A percentile compares a stretch with the other conserved stretches of the same genome.
Conservation (phyloP, 1,140 invertebrate species). For the Drosophila takahashii region DNA sequence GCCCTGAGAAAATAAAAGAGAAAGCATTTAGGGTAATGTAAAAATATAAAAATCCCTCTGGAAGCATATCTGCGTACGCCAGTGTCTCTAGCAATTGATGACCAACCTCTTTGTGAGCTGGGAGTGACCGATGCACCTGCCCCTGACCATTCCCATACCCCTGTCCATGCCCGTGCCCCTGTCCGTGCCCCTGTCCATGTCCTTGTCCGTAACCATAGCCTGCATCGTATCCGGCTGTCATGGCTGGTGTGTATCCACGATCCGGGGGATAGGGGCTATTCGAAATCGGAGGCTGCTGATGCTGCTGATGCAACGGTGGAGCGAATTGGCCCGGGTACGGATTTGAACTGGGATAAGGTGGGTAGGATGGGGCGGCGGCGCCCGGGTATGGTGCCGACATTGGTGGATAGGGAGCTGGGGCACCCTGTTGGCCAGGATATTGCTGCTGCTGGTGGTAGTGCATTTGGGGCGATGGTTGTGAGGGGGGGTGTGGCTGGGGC, state of each 20-base stretch:
- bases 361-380: slow-evolving; percentile 30
- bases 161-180: slow-evolving; percentile 44
- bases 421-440: background rate
- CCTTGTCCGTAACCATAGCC: slow-evolving; percentile 32
- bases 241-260: slow-evolving; percentile 59
- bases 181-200: slow-evolving; percentile 37
- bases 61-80: background rate
- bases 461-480: slow-evolving; percentile 6
- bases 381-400: slow-evolving; percentile 52
- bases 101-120: slow-evolving; percentile 73
- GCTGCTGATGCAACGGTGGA: slow-evolving; percentile 21
- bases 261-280: slow-evolving; percentile 52
- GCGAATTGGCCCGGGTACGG: slow-evolving; percentile 9
- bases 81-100: slow-evolving; percentile 12
- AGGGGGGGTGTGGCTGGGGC: slow-evolving; percentile 24
- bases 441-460: slow-evolving; percentile 21
- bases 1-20: too few relatives aligned
- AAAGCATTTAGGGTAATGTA: background rate
- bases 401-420: slow-evolving; percentile 39
- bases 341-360: slow-evolving; percentile 39
- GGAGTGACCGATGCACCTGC: slow-evolving; percentile 60
- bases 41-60: background rate
- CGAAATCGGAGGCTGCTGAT: slow-evolving; percentile 35
- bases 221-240: slow-evolving; percentile 41
- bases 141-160: slow-evolving; percentile 56